These are phyloP conservation scores for Aurelia aurita complex sp. Pacific DNA, from an alignment of 30 jellyfish, hydroid and myxozoan species.

Conservation along the genomic window DNA sequence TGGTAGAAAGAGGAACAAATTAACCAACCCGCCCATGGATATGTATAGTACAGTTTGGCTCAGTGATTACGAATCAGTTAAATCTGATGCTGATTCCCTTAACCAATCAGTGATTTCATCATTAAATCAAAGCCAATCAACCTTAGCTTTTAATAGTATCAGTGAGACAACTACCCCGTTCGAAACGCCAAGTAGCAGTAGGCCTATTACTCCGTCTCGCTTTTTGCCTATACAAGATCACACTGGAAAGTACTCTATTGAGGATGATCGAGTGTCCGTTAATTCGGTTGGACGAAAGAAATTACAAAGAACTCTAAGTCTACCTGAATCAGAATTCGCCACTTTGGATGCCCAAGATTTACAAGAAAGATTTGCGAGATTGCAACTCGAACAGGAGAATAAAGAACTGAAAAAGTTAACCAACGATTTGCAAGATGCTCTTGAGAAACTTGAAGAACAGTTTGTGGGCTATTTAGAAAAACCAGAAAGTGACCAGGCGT, in stretches of 20 bases:
- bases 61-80: conserved; percentile 95
- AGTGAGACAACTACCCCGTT: conserved; percentile 74
- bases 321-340: conserved; percentile 96
- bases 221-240: conserved; percentile 42
- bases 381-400: conserved; percentile 97
- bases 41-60: conserved; percentile 98
- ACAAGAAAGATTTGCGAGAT: conserved; percentile 91
- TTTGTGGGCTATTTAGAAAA: conserved; percentile 64
- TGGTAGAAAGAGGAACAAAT: conserved; percentile 65
- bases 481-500: conserved; percentile 74
- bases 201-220: conserved; percentile 86
- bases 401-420: conserved; percentile 82
- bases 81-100: conserved; percentile 82
- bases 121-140: conserved; percentile 68
- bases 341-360: conserved; percentile 82
- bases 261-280: conserved; percentile 69
- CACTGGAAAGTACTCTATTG: conserved; percentile 38
- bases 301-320: conserved; percentile 88
- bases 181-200: conserved; percentile 71
- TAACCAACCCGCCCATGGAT: conserved; percentile 78
- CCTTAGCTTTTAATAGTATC: conserved; percentile 55
- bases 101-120: conserved; percentile 80
- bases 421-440: conserved; percentile 86
- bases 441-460: conserved; percentile 86
- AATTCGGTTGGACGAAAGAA: conserved; percentile 74